These are phyloP conservation scores for Drosophila kepulauana DNA, from an alignment of 1,140 invertebrate species.

Conservation along the genomic window DNA sequence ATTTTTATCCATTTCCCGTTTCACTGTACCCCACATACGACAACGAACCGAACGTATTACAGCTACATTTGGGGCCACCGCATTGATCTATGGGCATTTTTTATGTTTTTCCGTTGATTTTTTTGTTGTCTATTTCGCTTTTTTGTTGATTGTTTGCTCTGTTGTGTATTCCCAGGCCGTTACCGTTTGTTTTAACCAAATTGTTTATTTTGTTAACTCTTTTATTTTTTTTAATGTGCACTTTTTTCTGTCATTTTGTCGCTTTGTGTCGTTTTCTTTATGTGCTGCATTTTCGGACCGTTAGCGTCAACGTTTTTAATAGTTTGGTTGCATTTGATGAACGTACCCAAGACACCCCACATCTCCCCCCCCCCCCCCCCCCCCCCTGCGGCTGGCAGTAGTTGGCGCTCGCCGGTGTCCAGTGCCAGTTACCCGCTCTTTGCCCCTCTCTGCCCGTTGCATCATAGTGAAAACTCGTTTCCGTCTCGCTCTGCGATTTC, in stretches of 20 bases:
- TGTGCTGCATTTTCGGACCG: constrained; percentile 72
- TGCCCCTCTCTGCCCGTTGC: background rate
- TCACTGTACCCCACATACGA: constrained; percentile 12
- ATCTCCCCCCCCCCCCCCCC: background rate
- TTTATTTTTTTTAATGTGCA: constrained; percentile 29
- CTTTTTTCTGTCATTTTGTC: constrained; percentile 25
- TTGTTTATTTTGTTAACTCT: constrained; percentile 46
- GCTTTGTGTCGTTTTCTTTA: constrained; percentile 40
- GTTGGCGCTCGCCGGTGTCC: constrained; percentile 33
- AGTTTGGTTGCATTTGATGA: constrained; percentile 68
- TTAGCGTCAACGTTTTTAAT: constrained; percentile 73
- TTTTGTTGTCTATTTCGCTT: constrained; percentile 21
- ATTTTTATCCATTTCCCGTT: constrained; percentile 47
- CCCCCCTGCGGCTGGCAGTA: background rate
- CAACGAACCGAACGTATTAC: constrained; percentile 16
- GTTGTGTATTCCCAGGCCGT: constrained; percentile 43
- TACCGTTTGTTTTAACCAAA: constrained; percentile 53
- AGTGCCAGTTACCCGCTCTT: constrained; percentile 24
- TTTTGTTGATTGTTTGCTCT: constrained; percentile 19
- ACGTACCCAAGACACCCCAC: constrained; percentile 33
- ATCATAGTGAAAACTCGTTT: constrained; percentile 59
- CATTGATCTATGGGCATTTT: constrained; percentile 50
- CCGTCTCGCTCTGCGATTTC: constrained; percentile 59
- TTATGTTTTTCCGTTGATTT: constrained; percentile 19
- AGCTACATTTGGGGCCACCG: constrained; percentile 31